Percentiles rank a stretch among this genome's conserved stretches.
Conservation (phyloP, 2,113 vertebrate genomes). For the Laterallus jamaicensis region DNA sequence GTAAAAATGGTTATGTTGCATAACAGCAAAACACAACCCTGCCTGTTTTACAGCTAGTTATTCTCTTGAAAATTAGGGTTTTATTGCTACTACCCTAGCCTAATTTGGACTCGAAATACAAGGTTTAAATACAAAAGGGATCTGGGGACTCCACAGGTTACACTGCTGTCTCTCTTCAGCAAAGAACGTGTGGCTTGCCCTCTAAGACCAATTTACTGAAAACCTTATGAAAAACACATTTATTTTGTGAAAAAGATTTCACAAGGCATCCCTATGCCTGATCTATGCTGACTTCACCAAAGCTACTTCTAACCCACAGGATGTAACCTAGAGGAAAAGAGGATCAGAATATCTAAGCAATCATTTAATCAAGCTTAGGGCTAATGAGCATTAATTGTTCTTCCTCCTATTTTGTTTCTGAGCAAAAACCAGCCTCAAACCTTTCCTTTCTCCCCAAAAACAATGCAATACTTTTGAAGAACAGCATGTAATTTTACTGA, state of each 20-base stretch:
- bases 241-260: neutral
- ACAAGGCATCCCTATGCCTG: neutral
- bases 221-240: conserved; percentile 29
- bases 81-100: neutral
- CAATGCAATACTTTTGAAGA: neutral
- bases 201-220: neutral
- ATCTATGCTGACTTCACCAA: neutral
- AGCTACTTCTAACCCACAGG: neutral
- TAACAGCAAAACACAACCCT: neutral
- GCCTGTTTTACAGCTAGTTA: neutral
- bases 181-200: neutral
- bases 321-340: neutral
- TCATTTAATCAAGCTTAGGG: neutral
- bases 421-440: neutral
- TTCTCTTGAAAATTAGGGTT: neutral
- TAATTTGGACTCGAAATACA: neutral
- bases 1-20: conserved; percentile 7
- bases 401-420: neutral
- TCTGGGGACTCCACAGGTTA: neutral
- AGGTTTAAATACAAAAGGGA: neutral
- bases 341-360: neutral
- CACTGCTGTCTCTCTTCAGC: neutral
- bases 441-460: neutral
- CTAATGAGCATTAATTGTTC: neutral
- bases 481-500: neutral